These are phyloP conservation scores for Eurystomus glaucurus DNA, from an alignment of 2,797 vertebrate genomes.

Conservation along the genomic window DNA sequence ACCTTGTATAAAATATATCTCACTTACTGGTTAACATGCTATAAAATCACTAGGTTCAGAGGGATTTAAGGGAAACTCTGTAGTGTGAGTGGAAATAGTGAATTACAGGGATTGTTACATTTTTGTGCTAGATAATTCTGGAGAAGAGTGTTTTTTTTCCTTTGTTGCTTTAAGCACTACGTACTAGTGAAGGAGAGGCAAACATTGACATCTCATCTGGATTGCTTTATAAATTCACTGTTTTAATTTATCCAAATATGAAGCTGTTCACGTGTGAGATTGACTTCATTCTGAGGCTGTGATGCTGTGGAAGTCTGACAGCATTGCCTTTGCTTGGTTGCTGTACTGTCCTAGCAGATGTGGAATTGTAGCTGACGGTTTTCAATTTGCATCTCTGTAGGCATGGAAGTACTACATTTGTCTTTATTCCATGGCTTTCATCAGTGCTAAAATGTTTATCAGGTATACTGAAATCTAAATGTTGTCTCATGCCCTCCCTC, in stretches of 20 bases:
- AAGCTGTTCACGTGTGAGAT: not conserved
- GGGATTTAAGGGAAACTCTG: not conserved
- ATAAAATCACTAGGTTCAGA: not conserved
- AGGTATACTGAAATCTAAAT: not conserved
- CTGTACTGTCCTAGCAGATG: not conserved
- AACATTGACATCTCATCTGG: not conserved
- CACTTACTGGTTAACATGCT: not conserved
- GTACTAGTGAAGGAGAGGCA: not conserved
- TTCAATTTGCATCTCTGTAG: not conserved
- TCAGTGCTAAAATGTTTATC: not conserved
- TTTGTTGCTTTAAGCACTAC: not conserved
- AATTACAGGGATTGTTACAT: not conserved
- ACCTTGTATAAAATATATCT: not conserved
- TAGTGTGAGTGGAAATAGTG: not conserved
- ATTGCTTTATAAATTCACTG: not conserved
- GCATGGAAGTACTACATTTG: not conserved
- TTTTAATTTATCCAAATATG: not conserved
- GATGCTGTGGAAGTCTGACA: not conserved
- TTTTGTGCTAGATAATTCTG: not conserved
- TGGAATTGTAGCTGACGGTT: not conserved
- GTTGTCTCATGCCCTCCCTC: fast-evolving
- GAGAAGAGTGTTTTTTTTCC: not conserved
- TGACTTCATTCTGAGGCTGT: not conserved
- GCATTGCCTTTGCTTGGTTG: not conserved
- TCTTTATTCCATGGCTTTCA: not conserved